These are phyloP conservation scores for Spea multiplicata DNA, from an alignment of 2,113 vertebrate genomes.

Conservation along the genomic window DNA sequence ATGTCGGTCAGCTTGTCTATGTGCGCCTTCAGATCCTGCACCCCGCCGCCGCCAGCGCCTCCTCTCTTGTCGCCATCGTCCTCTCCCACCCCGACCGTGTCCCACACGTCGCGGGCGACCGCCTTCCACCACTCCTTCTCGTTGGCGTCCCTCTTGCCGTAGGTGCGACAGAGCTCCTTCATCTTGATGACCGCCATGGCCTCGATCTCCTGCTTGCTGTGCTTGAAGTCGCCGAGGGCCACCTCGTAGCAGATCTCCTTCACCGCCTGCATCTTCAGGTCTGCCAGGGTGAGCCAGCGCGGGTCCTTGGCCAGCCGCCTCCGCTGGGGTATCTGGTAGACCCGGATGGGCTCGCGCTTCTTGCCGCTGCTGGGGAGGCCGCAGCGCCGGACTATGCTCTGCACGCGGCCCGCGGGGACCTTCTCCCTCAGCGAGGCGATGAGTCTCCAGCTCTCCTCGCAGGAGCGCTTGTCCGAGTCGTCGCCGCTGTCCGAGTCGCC, in stretches of 20 bases:
- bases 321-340: slow-evolving; percentile 84
- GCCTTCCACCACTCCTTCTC: slow-evolving; percentile 76
- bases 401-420: slow-evolving; percentile 80
- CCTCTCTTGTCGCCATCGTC: slow-evolving; percentile 55
- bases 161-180: slow-evolving; percentile 82
- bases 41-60: slow-evolving; percentile 52
- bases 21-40: slow-evolving; percentile 80
- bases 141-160: slow-evolving; percentile 70
- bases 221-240: slow-evolving; percentile 81
- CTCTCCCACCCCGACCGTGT: slow-evolving; percentile 81
- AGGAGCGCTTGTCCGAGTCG: slow-evolving; percentile 85
- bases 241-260: slow-evolving; percentile 91
- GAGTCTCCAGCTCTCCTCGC: slow-evolving; percentile 86
- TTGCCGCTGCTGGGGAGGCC: slow-evolving; percentile 86
- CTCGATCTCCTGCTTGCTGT: slow-evolving; percentile 80
- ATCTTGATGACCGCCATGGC: slow-evolving; percentile 85
- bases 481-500: slow-evolving; percentile 84
- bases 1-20: slow-evolving; percentile 85
- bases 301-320: slow-evolving; percentile 78
- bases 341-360: slow-evolving; percentile 74
- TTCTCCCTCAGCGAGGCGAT: slow-evolving; percentile 83
- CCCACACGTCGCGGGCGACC: slow-evolving; percentile 83
- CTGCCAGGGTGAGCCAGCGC: slow-evolving; percentile 69
- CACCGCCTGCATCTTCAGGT: slow-evolving; percentile 84
- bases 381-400: slow-evolving; percentile 81